Base-by-base conservation (phyloP, 2,888 invertebrate genomes). In the Lobophora halterata region DNA sequence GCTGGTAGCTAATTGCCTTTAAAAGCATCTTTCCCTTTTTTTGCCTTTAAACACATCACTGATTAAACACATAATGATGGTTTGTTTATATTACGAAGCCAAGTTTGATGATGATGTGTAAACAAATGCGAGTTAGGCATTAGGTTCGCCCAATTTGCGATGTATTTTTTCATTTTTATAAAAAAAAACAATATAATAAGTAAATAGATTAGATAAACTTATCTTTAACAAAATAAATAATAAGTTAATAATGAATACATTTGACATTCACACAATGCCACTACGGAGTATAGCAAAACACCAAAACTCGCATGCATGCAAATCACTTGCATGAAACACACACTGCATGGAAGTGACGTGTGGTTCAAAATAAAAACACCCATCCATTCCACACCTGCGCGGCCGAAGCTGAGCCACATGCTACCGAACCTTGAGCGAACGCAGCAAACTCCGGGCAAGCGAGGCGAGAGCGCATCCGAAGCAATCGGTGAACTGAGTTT, bases 401-500 rank as follows among this genome's bases (percentile, higher is more conserved):
- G 47, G 46, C 46, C 47, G 28, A 30, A 35, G 27, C 37, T 33
- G 44, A 49, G 30, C 39, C 34, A 51, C 42, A 41, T 43, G 47
- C 46, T 46, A 46, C 52, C 32, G 49, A 49, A 48, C 55, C 57
- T 55, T 59, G 30, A 37, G 29, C 64, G 65, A 75, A 71, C 77
- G 70, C 72, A 69, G 64, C 67, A n/a, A n/a, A 68, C 71, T 67
- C 70, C 64, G 63, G 65, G 69, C 59, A 14, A 29, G 32, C 76
- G 78, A 77, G n/a, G n/a, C n/a, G n/a, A n/a, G n/a, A n/a, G 70
- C 73, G 78, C 72, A 79, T 65, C 71, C 72, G 71, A 78, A 73
- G 65, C 63, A 62, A 55, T 53, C 61, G 57, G 46, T 55, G 49
- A 40, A 45, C 58, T 11, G 10, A 12, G 33, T 32, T n/a, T n/a